Base-by-base conservation (phyloP, 1,140 invertebrate genomes). In the Ridgeia piscesae region DNA sequence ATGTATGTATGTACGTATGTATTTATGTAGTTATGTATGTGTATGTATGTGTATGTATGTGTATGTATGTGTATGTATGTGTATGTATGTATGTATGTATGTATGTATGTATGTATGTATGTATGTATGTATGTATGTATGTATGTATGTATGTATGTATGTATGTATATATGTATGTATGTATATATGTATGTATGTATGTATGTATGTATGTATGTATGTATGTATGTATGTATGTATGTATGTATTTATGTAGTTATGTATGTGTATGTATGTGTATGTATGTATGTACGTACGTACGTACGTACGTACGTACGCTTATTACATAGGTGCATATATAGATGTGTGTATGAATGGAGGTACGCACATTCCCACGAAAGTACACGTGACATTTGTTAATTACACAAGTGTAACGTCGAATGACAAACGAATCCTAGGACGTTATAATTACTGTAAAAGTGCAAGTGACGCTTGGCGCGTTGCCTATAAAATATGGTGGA, bases 361-460 rank as follows among this genome's bases (percentile, higher is more conserved):
- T 92, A 89, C 93, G 93, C 93, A n/a, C n/a, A n/a, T n/a, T n/a
- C n/a, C n/a, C 42, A 42, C 42, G 11, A 4, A 42, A 4, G 11
- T 11, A 11, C 42, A 42, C 42, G 11, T 11, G 42, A 42, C 11
- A 42, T 42, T 42, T 42, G 42, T 42, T 42, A 11, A 42, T 42
- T 11, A 42, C 42, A 42, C 42, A 42, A 42, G 42, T 42, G 42
- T 42, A 42, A 42, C 42, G 42, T 42, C 42, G 42, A 42, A 11
- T 42, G 42, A 42, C 42, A 42, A 42, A 42, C 42, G 42, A 6
- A 42, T 42, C 42, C 4, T 42, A 11, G 4, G 4, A 42, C 42
- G 42, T 6, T 42, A 42, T 11, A 11, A 11, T 42, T 11, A 6
- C 4, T 6, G 4, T 11, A 42, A 11, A 42, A 42, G 11, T 42